Conservation (phyloP, 2,888 invertebrate genomes). For the Sympetrum striolatum region DNA sequence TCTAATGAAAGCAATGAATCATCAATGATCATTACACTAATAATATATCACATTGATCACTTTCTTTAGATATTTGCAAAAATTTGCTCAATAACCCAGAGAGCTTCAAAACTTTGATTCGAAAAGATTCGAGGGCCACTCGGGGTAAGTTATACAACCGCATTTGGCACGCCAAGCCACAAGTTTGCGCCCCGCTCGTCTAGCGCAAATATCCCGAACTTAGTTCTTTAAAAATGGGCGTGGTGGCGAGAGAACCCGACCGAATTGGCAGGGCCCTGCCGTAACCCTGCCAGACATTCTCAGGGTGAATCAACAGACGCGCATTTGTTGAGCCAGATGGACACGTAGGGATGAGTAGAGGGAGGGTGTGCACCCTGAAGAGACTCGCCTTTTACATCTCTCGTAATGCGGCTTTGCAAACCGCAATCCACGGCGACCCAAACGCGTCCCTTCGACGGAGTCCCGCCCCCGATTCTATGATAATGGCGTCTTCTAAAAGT, state of each 20-base stretch:
- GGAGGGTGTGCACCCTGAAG: neutral
- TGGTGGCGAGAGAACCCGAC: neutral
- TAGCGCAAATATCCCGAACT: too few relatives aligned
- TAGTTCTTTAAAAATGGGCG: too few relatives aligned
- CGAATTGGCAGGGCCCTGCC: neutral
- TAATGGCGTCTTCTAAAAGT: neutral
- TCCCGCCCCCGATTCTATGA: neutral
- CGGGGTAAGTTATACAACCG: too few relatives aligned
- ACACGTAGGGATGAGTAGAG: neutral
- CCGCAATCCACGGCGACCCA: constrained; percentile 15
- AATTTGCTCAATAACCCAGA: too few relatives aligned
- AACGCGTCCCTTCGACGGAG: neutral
- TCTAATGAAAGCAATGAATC: too few relatives aligned
- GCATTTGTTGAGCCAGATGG: constrained; percentile 27
- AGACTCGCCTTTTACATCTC: neutral
- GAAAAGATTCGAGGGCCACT: too few relatives aligned
- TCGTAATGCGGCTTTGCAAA: constrained; percentile 22
- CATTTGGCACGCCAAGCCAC: too few relatives aligned
- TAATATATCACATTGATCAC: too few relatives aligned
- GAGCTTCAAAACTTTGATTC: too few relatives aligned
- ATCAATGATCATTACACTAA: too few relatives aligned
- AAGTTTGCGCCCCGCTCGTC: too few relatives aligned
- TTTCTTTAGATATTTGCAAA: too few relatives aligned
- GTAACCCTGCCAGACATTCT: neutral
- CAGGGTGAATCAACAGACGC: constrained; percentile 21